phyloP scores from a whole-genome alignment of 2,888 invertebrate species.

The Malachius bipustulatus region DNA sequence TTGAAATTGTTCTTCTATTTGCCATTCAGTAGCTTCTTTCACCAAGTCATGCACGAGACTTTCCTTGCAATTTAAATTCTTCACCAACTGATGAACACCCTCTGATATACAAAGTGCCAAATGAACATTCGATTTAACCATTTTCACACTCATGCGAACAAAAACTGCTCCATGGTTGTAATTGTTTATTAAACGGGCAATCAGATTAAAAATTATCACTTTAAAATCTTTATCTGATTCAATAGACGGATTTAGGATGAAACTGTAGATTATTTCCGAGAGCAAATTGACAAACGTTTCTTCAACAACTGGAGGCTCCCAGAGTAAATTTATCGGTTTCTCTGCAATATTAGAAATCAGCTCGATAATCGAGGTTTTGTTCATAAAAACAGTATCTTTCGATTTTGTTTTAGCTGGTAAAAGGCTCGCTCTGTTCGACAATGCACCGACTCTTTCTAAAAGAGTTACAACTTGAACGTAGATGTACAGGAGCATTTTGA shows the following conservation, averaged over 20 bases:
- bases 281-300: conserved; percentile 63
- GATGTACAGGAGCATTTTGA: conserved; percentile 70
- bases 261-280: conserved; percentile 63
- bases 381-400: conserved; percentile 49
- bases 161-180: conserved; percentile 76
- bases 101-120: conserved; percentile 54
- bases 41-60: conserved; percentile 63
- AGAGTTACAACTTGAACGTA: conserved; percentile 47
- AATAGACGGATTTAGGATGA: conserved; percentile 49
- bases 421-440: conserved; percentile 43
- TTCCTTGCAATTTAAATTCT: conserved; percentile 52
- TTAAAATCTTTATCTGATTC: conserved; percentile 49
- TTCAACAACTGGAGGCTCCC: conserved; percentile 75
- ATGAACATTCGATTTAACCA: conserved; percentile 66
- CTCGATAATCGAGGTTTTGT: conserved; percentile 42
- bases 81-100: conserved; percentile 57
- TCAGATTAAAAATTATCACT: conserved; percentile 63
- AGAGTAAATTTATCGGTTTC: conserved; percentile 44
- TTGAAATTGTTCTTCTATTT: conserved; percentile 40
- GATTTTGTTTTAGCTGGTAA: conserved; percentile 23
- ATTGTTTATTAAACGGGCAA: conserved; percentile 66
- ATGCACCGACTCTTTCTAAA: conserved; percentile 51
- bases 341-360: conserved; percentile 51
- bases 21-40: conserved; percentile 59
- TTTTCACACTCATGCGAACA: conserved; percentile 57